Base-by-base conservation (phyloP, 2,797 vertebrate species). In the Tamandua tetradactyla region DNA sequence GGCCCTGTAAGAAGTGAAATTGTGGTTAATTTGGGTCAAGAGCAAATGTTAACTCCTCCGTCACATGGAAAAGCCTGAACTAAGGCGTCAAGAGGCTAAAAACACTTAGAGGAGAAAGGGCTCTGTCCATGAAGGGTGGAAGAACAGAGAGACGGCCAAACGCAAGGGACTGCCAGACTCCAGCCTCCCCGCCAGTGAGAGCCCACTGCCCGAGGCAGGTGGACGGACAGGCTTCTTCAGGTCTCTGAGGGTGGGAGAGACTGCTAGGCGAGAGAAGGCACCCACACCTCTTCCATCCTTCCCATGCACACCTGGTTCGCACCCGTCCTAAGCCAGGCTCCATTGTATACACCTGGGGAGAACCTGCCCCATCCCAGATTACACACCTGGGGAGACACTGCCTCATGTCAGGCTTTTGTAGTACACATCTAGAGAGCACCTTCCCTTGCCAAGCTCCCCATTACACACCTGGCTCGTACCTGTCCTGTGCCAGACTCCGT, bases 71-170 rank as follows among this genome's bases (percentile, higher is more conserved):
- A 42, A n/a, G 55, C 14, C 42, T 37, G 37, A 42, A 22, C 52
- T n/a, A 14, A 4, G 13, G 5, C 2, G 25, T 20, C 1, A n/a
- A 64, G 27, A 23, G 17, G 35, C 10, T 1, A 25, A 35, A 30
- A 20, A 27, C 14, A 2, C 52, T 47, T 30, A 30, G 32, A 40
- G 27, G n/a, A 27, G 64, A 55, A 15, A 0, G 20, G 62, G 47
- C 12, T 4, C 66, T 30, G 5, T 11, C 10, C 32, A 7, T 1
- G 3, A 35, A n/a, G 23, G 47, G 47, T 13, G 3, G 25, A 37
- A 52, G 30, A 22, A 11, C 2, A 44, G 15, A 1, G 1, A 30
- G 22, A 23, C 14, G 0, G n/a, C 22, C 15, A 10, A 47, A 32
- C 55, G 25, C 0, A 22, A 1, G 1, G 30, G 42, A 11, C 66